Evolutionary conservation across 2,797 vertebrate genomes (phyloP), one percentile per base, ranked within the genome.

Genomic region (Meda fulgida): DNA sequence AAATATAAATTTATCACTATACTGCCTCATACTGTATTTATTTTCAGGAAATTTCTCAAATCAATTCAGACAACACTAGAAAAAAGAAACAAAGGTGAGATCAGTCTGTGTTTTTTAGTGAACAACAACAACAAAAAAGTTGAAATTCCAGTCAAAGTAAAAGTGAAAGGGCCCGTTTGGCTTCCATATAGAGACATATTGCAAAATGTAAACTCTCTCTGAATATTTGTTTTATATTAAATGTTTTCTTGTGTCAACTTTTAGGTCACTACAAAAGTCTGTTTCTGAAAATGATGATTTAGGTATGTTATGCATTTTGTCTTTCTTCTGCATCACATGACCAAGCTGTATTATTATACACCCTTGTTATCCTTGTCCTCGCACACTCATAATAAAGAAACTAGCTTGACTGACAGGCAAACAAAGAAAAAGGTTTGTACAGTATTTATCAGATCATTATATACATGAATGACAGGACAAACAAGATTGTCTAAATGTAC

Each of bases 61-160:
- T 89, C 86, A 96, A 95, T 78, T 90, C 90, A 81, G 92, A 84
- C 81, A 91, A 91, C 88, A 85, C 88, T 43, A 94, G 93, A 89
- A 96, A 95, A 89, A 95, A 94, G 88, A 95, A 92, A 81, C 94
- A 91, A 93, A 96, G 94, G 97, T 98, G 94, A 96, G 95, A 90
- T 76, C 26, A 72, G 46, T 88, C 26, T 31, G 5, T 16, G 9
- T 46, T 23, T 58, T 53, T 26, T 23, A 48, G 23, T 23, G 2
- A 48, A 36, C 11, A 82, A 63, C 8, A 19, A 40, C 0, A 71
- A 81, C 34, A 34, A n/a, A 60, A 58, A 72, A 29, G n/a, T 29
- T 71, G 36, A 53, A 23, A 38, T 73, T 63, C 51, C 18, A 23
- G 36, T 60, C 36, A 81, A 82, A 81, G 46, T 70, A 71, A 81